These are phyloP conservation scores for Copidosoma floridanum DNA, from an alignment of 1,140 invertebrate species.

Conservation along the genomic window DNA sequence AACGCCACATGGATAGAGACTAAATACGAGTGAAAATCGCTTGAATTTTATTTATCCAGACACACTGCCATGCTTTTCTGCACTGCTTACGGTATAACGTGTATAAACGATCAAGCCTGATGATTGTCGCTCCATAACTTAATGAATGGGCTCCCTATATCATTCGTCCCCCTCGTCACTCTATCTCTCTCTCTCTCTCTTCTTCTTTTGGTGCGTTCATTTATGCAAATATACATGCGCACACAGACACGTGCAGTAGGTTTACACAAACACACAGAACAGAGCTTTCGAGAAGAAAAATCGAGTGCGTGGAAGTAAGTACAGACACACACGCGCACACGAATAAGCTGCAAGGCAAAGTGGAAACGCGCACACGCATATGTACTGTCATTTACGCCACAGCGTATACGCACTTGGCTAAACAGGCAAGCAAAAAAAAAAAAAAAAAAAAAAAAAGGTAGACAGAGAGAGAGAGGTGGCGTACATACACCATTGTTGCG, in stretches of 20 bases:
- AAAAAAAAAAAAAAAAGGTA: too few relatives aligned
- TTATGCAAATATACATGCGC: background rate
- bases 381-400: too few relatives aligned
- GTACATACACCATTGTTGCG: slow-evolving; percentile 17
- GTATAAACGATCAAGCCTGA: slow-evolving; percentile 17
- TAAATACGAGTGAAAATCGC: too few relatives aligned
- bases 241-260: too few relatives aligned
- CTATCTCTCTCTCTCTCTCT: background rate
- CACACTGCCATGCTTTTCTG: too few relatives aligned
- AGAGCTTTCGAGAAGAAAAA: background rate
- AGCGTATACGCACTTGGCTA: too few relatives aligned
- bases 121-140: slow-evolving; percentile 27
- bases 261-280: background rate
- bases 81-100: too few relatives aligned
- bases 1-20: too few relatives aligned
- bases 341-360: too few relatives aligned
- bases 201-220: background rate
- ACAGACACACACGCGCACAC: background rate
- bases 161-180: slow-evolving; percentile 8
- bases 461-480: background rate
- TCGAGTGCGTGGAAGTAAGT: background rate
- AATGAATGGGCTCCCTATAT: slow-evolving; percentile 24
- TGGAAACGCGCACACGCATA: slow-evolving; percentile 10
- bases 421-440: too few relatives aligned
- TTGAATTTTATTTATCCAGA: too few relatives aligned